Evolutionary conservation across 2,113 vertebrate genomes (phyloP).

Genomic region (Brevimyrus niger): DNA sequence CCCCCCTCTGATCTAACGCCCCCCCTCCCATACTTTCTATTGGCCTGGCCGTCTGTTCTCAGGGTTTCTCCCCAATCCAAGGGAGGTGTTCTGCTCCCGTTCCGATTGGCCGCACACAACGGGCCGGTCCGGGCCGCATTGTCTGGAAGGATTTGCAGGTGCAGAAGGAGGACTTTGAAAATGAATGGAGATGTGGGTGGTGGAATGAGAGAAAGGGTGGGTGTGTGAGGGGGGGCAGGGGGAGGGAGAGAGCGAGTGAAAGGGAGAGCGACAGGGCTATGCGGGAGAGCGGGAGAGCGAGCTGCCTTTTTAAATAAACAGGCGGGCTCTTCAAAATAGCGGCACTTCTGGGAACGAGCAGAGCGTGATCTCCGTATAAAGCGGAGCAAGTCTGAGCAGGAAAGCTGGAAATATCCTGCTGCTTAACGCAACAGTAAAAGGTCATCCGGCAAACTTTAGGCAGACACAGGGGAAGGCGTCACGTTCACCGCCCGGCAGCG

Average conservation of each 20-base stretch:
- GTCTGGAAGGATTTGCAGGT: conserved; percentile 21
- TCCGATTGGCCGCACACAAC: not conserved
- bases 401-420: conserved; percentile 11
- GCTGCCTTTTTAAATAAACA: conserved; percentile 9
- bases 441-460: not conserved
- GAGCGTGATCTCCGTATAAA: not conserved
- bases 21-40: not conserved
- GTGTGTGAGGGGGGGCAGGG: not conserved
- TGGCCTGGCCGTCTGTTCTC: not conserved
- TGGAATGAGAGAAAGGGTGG: not conserved
- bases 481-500: not conserved
- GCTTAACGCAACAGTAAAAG: conserved; percentile 1
- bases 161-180: conserved; percentile 17
- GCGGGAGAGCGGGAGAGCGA: not conserved
- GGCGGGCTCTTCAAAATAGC: not conserved
- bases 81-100: not conserved
- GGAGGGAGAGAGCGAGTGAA: not conserved
- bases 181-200: conserved; percentile 23
- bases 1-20: not conserved
- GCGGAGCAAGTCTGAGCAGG: conserved; percentile 14
- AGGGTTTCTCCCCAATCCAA: not conserved
- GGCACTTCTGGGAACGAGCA: conserved; percentile 3
- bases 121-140: not conserved
- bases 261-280: not conserved
- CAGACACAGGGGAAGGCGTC: not conserved